Percentiles rank a stretch among this genome's conserved stretches.
Evolutionary conservation across 92 coral and sea anemone species (phyloP).

Genomic region (Plumapathes pennacea): DNA sequence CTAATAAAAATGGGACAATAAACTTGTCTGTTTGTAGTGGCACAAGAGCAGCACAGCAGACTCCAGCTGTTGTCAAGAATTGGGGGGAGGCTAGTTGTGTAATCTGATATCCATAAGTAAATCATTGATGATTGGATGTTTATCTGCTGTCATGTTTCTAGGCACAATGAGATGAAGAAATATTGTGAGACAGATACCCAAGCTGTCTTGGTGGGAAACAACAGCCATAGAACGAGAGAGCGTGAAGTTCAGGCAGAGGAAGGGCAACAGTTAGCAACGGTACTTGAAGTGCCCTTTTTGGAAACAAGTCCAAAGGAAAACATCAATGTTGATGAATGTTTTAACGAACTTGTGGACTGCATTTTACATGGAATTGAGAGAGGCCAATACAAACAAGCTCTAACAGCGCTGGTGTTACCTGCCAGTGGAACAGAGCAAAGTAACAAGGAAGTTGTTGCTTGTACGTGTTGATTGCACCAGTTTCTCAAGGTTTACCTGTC

Average conservation of each 20-base stretch:
- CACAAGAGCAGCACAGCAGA: too few relatives aligned
- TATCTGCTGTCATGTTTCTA: conserved; percentile 10
- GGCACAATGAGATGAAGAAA: conserved; percentile 65
- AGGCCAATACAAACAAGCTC: conserved; percentile 6
- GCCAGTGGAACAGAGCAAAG: conserved; percentile 37
- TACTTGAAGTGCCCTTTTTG: conserved; percentile 51
- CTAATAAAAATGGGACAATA: too few relatives aligned
- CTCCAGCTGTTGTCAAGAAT: too few relatives aligned
- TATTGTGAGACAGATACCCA: conserved; percentile 42
- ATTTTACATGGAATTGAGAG: conserved; percentile 39
- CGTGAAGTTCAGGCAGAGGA: conserved; percentile 66
- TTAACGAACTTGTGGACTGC: conserved; percentile 72
- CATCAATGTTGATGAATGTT: conserved; percentile 69
- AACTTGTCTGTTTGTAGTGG: too few relatives aligned
- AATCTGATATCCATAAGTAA: too few relatives aligned
- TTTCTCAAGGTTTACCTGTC: too few relatives aligned
- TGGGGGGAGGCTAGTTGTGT: too few relatives aligned
- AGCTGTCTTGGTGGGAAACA: conserved; percentile 74
- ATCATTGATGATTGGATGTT: too few relatives aligned
- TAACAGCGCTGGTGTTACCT: conserved; percentile 16
- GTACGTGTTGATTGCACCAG: conserved; percentile 15
- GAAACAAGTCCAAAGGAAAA: conserved; percentile 68
- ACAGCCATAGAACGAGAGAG: conserved; percentile 61
- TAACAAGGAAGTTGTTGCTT: conserved; percentile 2
- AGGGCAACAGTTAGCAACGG: conserved; percentile 59